Evolutionary conservation across 2,888 invertebrate species (phyloP), one percentile per base, ranked within the genome.

Genomic region (Rhagophthalmus giganteus): DNA sequence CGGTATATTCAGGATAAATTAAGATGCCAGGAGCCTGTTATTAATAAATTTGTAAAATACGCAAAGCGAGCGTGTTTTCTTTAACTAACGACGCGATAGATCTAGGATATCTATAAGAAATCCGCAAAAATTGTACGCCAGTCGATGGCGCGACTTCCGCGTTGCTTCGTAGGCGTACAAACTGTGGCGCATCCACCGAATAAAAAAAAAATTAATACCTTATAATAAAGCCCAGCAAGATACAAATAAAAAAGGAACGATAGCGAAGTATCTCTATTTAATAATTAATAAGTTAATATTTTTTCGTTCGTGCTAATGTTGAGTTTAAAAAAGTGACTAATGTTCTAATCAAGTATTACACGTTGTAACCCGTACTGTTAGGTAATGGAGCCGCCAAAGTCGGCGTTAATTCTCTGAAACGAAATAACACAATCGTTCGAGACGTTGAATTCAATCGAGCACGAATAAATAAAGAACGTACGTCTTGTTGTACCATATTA

Each of bases 1-100:
- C 45, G 44, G 51, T 51, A 51, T 39, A 50, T 34, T 6, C 15
- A 32, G 26, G 32, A 45, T 39, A 45, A 51, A 51, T 51, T 39
- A 38, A 28, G 20, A 32, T 24, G 25, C 38, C 34, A 11, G 14
- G 26, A 14, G 38, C 38, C 32, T 9, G 25, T 38, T 33, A 25
- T 44, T 44, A 44, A 44, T 44, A 41, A 41, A 28, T 32, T 47
- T 24, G 32, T 13, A 15, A 33, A 38, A 37, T 38, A 38, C 30
- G 37, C 27, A 16, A 45, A 37, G 38, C 25, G 25, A 20, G n/a
- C 25, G 37, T 25, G 16, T 34, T 34, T 35, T 20, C n/a, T 37
- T 10, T 26, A 2, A 6, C 13, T 27, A 39, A 28, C 15, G 38
- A 28, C 28, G 10, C 11, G 7, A 16, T 39, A 32, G 31, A 25